A percentile compares a stretch with the other conserved stretches of the same genome.
Evolutionary conservation across 2,888 invertebrate species (phyloP).

Genomic region (Nymphalis polychloros): DNA sequence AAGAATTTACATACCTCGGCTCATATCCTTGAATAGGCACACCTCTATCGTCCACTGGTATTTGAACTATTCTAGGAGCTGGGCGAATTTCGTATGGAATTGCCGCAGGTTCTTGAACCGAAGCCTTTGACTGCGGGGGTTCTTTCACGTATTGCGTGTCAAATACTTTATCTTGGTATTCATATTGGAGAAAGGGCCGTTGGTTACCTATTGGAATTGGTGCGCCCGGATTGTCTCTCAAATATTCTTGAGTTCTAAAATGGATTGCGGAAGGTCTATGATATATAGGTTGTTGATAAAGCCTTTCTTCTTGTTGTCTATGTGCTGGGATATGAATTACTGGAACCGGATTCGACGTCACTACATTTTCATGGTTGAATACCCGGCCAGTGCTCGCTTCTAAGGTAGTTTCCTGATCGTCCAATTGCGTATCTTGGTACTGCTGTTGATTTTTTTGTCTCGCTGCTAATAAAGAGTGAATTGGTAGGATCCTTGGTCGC

Average conservation of each 20-base stretch:
- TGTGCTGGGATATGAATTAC: conserved; percentile 78
- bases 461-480: conserved; percentile 75
- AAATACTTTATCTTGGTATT: conserved; percentile 73
- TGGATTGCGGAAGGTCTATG: conserved; percentile 65
- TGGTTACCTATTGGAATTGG: conserved; percentile 77
- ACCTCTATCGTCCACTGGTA: conserved; percentile 74
- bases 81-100: conserved; percentile 66
- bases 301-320: conserved; percentile 63
- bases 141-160: conserved; percentile 73
- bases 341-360: conserved; percentile 79
- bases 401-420: conserved; percentile 72
- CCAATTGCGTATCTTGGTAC: conserved; percentile 61
- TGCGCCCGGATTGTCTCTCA: conserved; percentile 75
- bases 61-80: conserved; percentile 69
- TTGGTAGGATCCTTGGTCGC: conserved; percentile 80
- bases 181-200: conserved; percentile 75
- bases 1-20: conserved; percentile 64
- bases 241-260: conserved; percentile 74
- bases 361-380: conserved; percentile 71
- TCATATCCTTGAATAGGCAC: conserved; percentile 71
- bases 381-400: conserved; percentile 80
- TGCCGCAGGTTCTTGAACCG: conserved; percentile 59
- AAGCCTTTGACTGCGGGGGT: conserved; percentile 53
- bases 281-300: conserved; percentile 69
- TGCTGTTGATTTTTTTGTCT: conserved; percentile 75